phyloP scores from a whole-genome alignment of 2,797 vertebrate species.

The Petrocephalus sullivani region DNA sequence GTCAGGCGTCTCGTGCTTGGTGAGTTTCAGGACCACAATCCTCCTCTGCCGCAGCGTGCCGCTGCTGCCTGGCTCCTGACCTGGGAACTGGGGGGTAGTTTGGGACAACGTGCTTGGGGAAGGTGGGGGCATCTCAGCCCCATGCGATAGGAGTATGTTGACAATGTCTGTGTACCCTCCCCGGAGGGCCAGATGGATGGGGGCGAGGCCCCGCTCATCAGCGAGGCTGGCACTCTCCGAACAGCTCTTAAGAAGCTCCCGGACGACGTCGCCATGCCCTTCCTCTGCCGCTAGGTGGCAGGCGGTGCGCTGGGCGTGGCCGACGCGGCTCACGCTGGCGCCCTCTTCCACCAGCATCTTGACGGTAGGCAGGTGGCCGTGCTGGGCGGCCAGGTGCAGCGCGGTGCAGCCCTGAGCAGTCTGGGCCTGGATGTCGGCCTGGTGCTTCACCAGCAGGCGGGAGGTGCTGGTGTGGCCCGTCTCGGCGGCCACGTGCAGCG shows the following conservation, averaged over 20 bases:
- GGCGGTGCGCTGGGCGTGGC: conserved; percentile 57
- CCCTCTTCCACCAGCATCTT: conserved; percentile 80
- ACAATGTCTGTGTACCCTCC: conserved; percentile 65
- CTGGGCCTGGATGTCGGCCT: conserved; percentile 60
- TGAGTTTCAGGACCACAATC: conserved; percentile 69
- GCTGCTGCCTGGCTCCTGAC: conserved; percentile 36
- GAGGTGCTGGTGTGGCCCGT: conserved; percentile 94
- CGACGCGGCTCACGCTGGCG: conserved; percentile 56
- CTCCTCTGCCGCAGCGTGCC: conserved; percentile 45
- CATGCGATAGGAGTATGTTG: conserved; percentile 63
- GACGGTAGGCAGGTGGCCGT: conserved; percentile 76
- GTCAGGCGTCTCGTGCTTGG: conserved; percentile 48
- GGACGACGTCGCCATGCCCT: conserved; percentile 74
- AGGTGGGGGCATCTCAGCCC: conserved; percentile 45
- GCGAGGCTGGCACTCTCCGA: conserved; percentile 51
- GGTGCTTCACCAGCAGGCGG: conserved; percentile 80
- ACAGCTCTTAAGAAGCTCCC: conserved; percentile 67
- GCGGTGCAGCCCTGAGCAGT: conserved; percentile 73
- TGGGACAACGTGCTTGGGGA: conserved; percentile 33
- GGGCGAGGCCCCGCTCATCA: conserved; percentile 69
- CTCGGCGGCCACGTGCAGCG: conserved; percentile 83
- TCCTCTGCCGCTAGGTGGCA: conserved; percentile 76
- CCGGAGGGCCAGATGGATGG: conserved; percentile 71
- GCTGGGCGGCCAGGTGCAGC: conserved; percentile 77
- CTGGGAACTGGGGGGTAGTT: conserved; percentile 23